Conservation (phyloP, 2,888 invertebrate genomes). For the Pimpla rufipes region DNA sequence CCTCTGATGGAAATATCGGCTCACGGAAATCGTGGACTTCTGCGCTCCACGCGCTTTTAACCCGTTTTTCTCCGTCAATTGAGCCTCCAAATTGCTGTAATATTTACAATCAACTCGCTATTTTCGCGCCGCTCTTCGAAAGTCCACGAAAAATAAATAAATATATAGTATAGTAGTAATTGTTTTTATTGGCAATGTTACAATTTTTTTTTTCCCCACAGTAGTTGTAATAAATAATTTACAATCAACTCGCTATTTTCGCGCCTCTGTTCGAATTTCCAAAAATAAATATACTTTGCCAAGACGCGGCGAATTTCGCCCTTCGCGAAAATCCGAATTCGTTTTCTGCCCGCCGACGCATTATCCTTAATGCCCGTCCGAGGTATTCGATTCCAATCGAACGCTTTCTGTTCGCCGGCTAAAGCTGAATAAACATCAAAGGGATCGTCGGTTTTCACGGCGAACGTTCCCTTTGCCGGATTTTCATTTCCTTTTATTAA, state of each 20-base stretch:
- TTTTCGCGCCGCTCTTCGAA: neutral
- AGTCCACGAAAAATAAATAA: neutral
- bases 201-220: no score
- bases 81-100: neutral
- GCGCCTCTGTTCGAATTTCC: no score
- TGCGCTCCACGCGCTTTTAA: neutral
- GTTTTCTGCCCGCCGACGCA: neutral
- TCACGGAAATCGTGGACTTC: neutral
- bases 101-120: neutral
- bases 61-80: constrained; percentile 5
- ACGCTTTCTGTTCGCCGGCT: neutral
- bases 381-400: neutral
- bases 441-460: neutral
- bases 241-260: no score
- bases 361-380: neutral
- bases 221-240: no score
- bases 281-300: neutral
- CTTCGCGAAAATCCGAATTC: neutral
- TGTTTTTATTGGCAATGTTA: no score
- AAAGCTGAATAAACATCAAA: neutral
- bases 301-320: neutral
- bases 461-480: neutral
- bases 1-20: constrained; percentile 4
- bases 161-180: no score
- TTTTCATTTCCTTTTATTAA: neutral